phyloP scores from a whole-genome alignment of 2,113 vertebrate genomes.

The Gracilinanus agilis region DNA sequence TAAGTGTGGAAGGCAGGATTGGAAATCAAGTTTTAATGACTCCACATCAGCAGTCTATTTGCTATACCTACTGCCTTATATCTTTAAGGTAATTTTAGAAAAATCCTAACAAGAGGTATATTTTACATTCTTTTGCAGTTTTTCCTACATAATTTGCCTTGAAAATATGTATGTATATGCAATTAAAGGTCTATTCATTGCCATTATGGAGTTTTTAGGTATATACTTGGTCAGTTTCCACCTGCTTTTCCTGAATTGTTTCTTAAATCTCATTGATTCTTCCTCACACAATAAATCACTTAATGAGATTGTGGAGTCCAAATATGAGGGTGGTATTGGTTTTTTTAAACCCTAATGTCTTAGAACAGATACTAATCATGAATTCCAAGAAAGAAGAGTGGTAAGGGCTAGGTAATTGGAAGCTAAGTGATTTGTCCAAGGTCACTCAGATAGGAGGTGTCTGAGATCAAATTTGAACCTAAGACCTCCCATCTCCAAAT shows the following conservation, averaged over 20 bases:
- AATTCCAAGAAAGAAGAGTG: no score
- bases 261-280: neutral
- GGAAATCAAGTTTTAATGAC: neutral
- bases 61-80: neutral
- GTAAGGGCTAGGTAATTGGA: no score
- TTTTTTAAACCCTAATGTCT: no score
- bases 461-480: no score
- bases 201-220: neutral
- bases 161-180: neutral
- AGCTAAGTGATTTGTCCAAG: no score
- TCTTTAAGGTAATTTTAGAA: neutral
- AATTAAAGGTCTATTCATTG: neutral
- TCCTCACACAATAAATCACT: neutral
- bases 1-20: neutral
- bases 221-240: neutral
- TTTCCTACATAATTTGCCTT: neutral
- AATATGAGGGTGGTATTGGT: neutral
- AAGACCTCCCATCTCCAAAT: no score
- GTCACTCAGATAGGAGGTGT: no score
- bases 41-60: neutral
- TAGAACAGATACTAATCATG: no score
- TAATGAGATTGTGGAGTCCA: neutral
- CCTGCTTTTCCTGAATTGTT: neutral
- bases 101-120: neutral
- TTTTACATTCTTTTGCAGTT: neutral